These are phyloP conservation scores for Columba janthina DNA, from an alignment of 2,113 vertebrate species.

Conservation along the genomic window DNA sequence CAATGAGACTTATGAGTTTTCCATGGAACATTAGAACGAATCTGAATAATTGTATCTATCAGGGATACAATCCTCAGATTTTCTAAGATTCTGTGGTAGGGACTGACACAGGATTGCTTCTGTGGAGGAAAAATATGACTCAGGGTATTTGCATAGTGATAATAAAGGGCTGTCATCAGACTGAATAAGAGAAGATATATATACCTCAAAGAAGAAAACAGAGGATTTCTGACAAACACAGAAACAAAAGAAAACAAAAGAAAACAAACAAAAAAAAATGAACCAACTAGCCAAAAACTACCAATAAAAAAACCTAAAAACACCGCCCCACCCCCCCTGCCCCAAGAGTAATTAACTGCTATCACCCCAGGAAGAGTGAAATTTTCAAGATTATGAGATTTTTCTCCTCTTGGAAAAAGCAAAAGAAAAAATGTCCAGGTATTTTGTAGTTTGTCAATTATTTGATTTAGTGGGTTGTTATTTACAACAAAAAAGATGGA, in stretches of 20 bases:
- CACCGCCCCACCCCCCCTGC: no score
- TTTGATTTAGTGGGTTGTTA: neutral
- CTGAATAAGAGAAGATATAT: neutral
- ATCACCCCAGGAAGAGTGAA: accelerated
- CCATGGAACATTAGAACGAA: neutral
- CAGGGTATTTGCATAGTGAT: neutral
- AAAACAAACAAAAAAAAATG: neutral
- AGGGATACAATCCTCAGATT: neutral
- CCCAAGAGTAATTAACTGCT: neutral
- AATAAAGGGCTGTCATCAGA: neutral
- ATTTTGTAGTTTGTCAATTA: neutral
- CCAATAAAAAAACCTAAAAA: neutral
- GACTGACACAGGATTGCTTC: neutral
- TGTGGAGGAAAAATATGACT: neutral
- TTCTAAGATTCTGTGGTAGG: neutral
- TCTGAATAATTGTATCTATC: neutral
- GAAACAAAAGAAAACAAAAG: neutral
- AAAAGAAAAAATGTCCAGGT: neutral
- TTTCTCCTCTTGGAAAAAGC: neutral
- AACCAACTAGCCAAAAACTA: neutral
- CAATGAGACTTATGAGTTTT: neutral
- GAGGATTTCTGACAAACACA: neutral
- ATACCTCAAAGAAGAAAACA: neutral
- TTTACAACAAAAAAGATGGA: neutral
- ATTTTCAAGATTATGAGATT: neutral